A percentile compares a stretch with the other conserved stretches of the same genome.
Evolutionary conservation across 2,113 vertebrate species (phyloP).

Genomic region (Poecile atricapillus): DNA sequence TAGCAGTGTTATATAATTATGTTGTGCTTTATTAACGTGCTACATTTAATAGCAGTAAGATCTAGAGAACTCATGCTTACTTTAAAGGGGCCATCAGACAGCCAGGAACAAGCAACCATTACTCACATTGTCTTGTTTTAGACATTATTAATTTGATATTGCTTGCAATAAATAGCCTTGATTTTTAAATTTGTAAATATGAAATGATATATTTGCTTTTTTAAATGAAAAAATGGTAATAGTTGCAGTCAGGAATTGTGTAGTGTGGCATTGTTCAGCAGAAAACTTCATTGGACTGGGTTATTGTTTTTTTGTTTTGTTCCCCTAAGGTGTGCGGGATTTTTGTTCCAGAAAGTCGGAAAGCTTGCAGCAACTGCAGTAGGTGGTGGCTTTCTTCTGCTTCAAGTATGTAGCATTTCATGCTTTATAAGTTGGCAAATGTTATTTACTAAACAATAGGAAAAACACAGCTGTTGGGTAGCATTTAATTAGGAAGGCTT

Average conservation of each 20-base stretch:
- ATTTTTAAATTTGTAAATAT: neutral
- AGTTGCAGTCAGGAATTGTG: neutral
- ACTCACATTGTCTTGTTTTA: neutral
- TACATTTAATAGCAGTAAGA: neutral
- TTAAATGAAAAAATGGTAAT: neutral
- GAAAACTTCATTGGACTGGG: slow-evolving; percentile 29
- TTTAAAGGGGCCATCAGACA: neutral
- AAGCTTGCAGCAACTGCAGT: slow-evolving; percentile 94
- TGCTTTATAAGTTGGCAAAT: slow-evolving; percentile 52
- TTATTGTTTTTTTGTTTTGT: slow-evolving; percentile 31
- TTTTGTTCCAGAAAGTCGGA: slow-evolving; percentile 96
- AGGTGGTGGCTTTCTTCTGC: slow-evolving; percentile 92
- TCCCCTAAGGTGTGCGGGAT: slow-evolving; percentile 91
- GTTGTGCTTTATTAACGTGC: neutral
- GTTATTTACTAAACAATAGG: slow-evolving; percentile 46
- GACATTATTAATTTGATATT: neutral
- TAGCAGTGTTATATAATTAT: neutral
- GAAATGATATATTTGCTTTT: neutral
- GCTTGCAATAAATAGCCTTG: neutral
- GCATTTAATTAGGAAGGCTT: neutral
- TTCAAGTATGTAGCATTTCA: slow-evolving; percentile 82
- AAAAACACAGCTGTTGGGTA: slow-evolving; percentile 43
- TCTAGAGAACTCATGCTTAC: neutral
- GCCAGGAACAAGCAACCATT: neutral
- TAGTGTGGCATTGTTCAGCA: neutral